These are phyloP conservation scores for Drosophila ercepeae DNA, from an alignment of 1,140 invertebrate species.

Conservation along the genomic window DNA sequence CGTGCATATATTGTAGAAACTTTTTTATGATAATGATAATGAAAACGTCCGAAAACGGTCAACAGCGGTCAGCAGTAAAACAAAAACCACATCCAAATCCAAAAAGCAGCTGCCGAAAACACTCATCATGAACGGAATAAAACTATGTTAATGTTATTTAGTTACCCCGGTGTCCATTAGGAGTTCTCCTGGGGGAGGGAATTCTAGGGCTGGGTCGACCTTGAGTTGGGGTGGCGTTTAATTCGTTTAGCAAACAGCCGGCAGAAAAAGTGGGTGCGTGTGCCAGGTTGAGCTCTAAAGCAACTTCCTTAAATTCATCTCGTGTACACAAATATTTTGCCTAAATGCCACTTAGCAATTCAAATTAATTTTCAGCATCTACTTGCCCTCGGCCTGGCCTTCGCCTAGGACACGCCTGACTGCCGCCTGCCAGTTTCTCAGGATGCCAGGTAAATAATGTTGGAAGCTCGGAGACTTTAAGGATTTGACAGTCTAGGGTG, in stretches of 20 bases:
- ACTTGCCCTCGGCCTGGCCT: conserved; percentile 18
- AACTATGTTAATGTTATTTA: conserved; percentile 53
- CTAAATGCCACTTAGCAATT: conserved; percentile 68
- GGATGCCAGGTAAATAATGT: conserved; percentile 50
- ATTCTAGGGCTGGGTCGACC: conserved; percentile 8
- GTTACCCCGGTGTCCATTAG: conserved; percentile 25
- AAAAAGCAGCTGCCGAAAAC: conserved; percentile 36
- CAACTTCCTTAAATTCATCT: conserved; percentile 28
- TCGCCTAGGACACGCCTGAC: conserved; percentile 42
- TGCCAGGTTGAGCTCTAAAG: conserved; percentile 1
- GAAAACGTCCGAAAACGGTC: conserved; percentile 52
- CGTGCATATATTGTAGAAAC: conserved; percentile 70
- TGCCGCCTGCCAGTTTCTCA: conserved; percentile 33
- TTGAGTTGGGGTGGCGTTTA: conserved; percentile 24
- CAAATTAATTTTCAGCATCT: conserved; percentile 55
- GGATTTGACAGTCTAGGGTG: conserved; percentile 6
- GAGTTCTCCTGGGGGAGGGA: neutral
- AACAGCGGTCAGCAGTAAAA: conserved; percentile 27
- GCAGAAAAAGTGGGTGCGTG: neutral
- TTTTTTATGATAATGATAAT: conserved; percentile 67
- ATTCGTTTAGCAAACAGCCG: conserved; percentile 15
- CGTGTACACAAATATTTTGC: conserved; percentile 54
- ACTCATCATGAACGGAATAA: conserved; percentile 40
- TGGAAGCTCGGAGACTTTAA: conserved; percentile 1
- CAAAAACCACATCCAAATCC: conserved; percentile 18